These are phyloP conservation scores for Raphicerus campestris DNA, from an alignment of 2,113 vertebrate genomes.

Conservation along the genomic window DNA sequence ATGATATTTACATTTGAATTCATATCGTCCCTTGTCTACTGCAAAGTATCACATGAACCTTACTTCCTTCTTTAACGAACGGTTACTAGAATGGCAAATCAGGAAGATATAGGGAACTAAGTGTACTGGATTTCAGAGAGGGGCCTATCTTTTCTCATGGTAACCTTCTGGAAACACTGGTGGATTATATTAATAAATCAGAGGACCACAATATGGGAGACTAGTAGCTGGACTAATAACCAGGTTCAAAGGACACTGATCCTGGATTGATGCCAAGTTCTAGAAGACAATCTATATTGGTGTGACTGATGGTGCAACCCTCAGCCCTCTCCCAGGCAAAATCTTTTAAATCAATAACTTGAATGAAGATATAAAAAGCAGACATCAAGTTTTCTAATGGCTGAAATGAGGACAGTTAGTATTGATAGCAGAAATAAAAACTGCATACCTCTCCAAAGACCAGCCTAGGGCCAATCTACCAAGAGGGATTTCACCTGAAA, in stretches of 20 bases:
- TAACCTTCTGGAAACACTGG: background rate
- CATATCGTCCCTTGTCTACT: background rate
- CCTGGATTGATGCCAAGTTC: background rate
- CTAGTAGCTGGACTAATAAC: background rate
- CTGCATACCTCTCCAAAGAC: background rate
- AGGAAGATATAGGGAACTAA: background rate
- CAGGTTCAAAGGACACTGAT: background rate
- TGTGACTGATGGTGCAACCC: background rate
- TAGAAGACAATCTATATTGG: background rate
- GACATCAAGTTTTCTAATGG: background rate
- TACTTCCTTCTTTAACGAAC: background rate
- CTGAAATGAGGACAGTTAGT: background rate
- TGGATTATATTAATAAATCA: background rate
- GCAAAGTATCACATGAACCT: background rate
- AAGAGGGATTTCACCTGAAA: background rate
- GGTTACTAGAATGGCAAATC: background rate
- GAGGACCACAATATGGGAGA: background rate
- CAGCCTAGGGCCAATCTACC: background rate
- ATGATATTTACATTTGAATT: background rate
- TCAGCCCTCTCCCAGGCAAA: background rate
- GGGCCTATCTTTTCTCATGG: background rate
- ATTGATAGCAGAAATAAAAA: background rate
- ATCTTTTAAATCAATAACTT: background rate
- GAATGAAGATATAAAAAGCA: background rate
- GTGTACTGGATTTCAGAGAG: background rate